Evolutionary conservation across 2,888 invertebrate genomes (phyloP).

Genomic region (Andrena bucephala): DNA sequence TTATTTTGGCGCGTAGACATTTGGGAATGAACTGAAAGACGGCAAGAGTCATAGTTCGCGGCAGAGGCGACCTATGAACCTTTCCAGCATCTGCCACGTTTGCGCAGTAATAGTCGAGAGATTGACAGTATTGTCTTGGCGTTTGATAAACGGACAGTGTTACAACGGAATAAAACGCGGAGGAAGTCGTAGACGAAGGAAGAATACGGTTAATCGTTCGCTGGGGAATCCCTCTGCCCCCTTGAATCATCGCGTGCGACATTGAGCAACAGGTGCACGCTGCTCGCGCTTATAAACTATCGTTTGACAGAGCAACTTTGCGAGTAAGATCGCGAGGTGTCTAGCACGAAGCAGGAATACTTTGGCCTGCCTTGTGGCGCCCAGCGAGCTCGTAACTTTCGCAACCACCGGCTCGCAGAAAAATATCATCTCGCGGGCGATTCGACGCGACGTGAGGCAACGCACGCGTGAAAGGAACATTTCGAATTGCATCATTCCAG

Average conservation of each 20-base stretch:
- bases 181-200: background rate
- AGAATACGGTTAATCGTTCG: conserved; percentile 9
- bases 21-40: conserved; percentile 25
- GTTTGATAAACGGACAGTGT: background rate
- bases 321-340: background rate
- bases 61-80: conserved; percentile 47
- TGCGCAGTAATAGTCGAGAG: conserved; percentile 27
- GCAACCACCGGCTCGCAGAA: background rate
- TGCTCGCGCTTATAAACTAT: conserved; percentile 7
- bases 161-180: background rate
- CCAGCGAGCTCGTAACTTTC: conserved; percentile 9
- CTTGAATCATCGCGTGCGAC: conserved; percentile 5
- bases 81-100: conserved; percentile 3
- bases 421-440: conserved; percentile 1
- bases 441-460: background rate
- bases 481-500: conserved; percentile 12
- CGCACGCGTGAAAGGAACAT: background rate
- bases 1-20: conserved; percentile 18
- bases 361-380: background rate
- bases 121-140: background rate
- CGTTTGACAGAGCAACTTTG: background rate
- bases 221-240: conserved; percentile 3
- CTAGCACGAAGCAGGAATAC: background rate
- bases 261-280: background rate
- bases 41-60: conserved; percentile 1